A percentile compares a stretch with the other conserved stretches of the same genome.
These are phyloP conservation scores for Pseudomyrmex cubaensis DNA, from an alignment of 1,140 invertebrate genomes.

Conservation along the genomic window DNA sequence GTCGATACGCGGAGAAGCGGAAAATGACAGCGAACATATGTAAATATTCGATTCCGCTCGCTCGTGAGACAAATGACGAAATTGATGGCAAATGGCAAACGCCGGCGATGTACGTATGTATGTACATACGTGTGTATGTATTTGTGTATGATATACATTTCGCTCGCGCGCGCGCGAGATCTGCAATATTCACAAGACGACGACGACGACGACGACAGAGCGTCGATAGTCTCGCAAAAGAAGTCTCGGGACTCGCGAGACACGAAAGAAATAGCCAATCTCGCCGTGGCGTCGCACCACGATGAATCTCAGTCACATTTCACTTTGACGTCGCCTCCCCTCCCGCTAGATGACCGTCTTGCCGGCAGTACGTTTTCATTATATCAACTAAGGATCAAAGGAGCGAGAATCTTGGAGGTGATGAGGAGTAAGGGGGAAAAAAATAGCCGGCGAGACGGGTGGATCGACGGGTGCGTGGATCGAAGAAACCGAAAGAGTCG, in stretches of 20 bases:
- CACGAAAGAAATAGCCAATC: slow-evolving; percentile 65
- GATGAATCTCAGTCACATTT: slow-evolving; percentile 51
- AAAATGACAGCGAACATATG: not conserved
- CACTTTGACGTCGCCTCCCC: slow-evolving; percentile 25
- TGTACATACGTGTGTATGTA: too few species aligned
- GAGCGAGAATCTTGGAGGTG: slow-evolving; percentile 22
- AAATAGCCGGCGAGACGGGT: slow-evolving; percentile 20
- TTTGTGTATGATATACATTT: too few species aligned
- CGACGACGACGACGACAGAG: not conserved
- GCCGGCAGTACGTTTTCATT: slow-evolving; percentile 40
- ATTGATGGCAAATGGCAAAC: not conserved
- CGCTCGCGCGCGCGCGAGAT: not conserved
- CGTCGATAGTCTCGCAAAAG: not conserved
- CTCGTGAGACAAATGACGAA: not conserved
- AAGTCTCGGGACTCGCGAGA: not conserved
- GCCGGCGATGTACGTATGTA: too few species aligned
- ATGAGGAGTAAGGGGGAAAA: slow-evolving; percentile 24
- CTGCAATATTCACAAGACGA: slow-evolving; percentile 13
- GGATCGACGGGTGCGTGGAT: slow-evolving; percentile 30
- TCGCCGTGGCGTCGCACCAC: slow-evolving; percentile 22
- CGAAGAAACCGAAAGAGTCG: slow-evolving; percentile 9
- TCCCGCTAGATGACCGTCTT: slow-evolving; percentile 46
- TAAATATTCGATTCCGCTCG: not conserved
- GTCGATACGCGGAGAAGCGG: too few species aligned
- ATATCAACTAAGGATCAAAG: slow-evolving; percentile 57